These are phyloP conservation scores for Carettochelys insculpta DNA, from an alignment of 2,113 vertebrate species.

Conservation along the genomic window DNA sequence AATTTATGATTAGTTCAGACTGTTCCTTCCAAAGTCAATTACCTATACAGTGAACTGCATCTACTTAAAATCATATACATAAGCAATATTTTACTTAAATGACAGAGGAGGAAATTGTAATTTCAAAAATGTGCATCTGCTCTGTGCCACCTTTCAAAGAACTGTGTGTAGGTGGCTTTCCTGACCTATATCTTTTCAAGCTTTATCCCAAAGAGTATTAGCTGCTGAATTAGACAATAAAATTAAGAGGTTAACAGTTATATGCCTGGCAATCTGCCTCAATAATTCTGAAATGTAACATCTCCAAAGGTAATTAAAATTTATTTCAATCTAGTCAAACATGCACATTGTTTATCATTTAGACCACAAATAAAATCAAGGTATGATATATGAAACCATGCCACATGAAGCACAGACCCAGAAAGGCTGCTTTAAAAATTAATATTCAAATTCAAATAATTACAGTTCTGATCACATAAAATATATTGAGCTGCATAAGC, in stretches of 20 bases:
- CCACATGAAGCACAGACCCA: slow-evolving; percentile 39
- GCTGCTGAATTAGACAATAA: background rate
- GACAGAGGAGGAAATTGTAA: background rate
- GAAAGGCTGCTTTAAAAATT: slow-evolving; percentile 44
- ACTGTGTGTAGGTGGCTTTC: background rate
- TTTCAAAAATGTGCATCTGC: background rate
- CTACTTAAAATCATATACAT: background rate
- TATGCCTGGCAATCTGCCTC: background rate
- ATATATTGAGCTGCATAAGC: slow-evolving; percentile 33
- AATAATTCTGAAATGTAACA: slow-evolving; percentile 12
- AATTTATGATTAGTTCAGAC: slow-evolving; percentile 6
- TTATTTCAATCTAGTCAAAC: slow-evolving; percentile 31
- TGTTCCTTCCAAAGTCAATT: background rate
- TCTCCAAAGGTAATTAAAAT: too few species aligned
- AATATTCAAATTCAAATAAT: slow-evolving; percentile 48
- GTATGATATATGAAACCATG: background rate
- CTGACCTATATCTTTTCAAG: slow-evolving; percentile 5
- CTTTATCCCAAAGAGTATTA: background rate
- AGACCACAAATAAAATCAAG: slow-evolving; percentile 29
- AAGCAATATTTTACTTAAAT: background rate
- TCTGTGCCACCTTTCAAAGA: background rate
- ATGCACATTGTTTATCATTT: background rate
- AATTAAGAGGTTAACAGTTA: slow-evolving; percentile 32
- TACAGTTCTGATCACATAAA: slow-evolving; percentile 24
- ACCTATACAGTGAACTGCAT: background rate